Evolutionary conservation across 2,113 vertebrate genomes (phyloP).

Genomic region (Tricholaema leucomelas): DNA sequence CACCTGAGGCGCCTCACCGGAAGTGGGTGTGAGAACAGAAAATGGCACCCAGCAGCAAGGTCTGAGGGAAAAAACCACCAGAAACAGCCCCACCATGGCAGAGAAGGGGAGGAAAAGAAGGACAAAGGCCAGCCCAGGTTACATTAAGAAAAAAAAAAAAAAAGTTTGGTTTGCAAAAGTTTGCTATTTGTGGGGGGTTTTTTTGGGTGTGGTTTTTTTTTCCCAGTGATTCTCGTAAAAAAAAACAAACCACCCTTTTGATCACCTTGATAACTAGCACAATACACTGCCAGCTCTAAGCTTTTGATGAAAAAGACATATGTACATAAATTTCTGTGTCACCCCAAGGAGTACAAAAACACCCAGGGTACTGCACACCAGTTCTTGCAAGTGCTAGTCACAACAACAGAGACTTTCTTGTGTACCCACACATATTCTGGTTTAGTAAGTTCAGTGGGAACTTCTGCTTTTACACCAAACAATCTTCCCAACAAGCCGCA

Average conservation of each 20-base stretch:
- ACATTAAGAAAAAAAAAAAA: neutral
- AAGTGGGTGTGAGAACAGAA: neutral
- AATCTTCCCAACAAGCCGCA: neutral
- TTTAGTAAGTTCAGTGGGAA: neutral
- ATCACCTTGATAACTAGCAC: neutral
- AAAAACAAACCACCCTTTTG: neutral
- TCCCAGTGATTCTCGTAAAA: neutral
- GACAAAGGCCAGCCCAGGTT: neutral
- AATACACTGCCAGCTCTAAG: neutral
- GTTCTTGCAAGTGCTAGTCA: neutral
- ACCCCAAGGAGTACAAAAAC: slow-evolving; percentile 4
- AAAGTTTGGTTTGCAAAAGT: neutral
- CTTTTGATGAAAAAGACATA: slow-evolving; percentile 10
- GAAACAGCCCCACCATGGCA: fast-evolving
- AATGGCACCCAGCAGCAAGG: fast-evolving
- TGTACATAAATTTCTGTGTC: neutral
- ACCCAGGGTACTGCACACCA: neutral
- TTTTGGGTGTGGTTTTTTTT: neutral
- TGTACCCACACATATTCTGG: fast-evolving
- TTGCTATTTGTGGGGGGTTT: neutral
- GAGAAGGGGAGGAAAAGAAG: neutral
- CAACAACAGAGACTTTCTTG: neutral
- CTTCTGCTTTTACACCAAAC: neutral
- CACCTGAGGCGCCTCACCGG: fast-evolving
- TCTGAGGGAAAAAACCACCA: fast-evolving